These are phyloP conservation scores for Cerastis rubricosa DNA, from an alignment of 2,888 invertebrate genomes.

Conservation along the genomic window DNA sequence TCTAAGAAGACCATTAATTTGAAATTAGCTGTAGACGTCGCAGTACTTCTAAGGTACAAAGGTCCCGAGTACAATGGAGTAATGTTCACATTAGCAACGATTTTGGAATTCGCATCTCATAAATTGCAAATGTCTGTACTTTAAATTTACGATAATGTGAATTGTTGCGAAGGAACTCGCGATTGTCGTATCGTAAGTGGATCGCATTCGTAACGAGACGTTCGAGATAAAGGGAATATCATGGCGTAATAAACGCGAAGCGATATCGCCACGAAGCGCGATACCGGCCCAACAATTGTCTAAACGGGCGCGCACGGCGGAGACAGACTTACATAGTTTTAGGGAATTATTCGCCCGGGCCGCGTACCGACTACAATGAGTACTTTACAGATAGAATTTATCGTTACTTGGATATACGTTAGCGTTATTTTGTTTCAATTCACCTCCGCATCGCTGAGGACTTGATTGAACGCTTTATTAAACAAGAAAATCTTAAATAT, in stretches of 20 bases:
- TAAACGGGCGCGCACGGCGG: conserved; percentile 32
- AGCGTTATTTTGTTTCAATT: conserved; percentile 25
- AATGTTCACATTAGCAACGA: conserved; percentile 59
- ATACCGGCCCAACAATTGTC: conserved; percentile 32
- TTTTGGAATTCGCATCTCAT: conserved; percentile 60
- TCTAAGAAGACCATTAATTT: conserved; percentile 32
- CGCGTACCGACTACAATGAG: conserved; percentile 12
- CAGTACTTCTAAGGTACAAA: conserved; percentile 36
- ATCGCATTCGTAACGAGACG: conserved; percentile 64
- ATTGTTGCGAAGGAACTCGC: conserved; percentile 63
- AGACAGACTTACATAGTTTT: conserved; percentile 49
- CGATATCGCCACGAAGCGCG: conserved; percentile 53
- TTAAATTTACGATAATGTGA: conserved; percentile 68
- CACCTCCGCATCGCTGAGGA: conserved; percentile 8
- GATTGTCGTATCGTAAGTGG: conserved; percentile 64
- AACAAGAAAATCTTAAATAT: conserved; percentile 37
- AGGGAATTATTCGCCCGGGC: conserved; percentile 34
- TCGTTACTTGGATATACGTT: conserved; percentile 17
- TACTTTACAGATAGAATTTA: conserved; percentile 24
- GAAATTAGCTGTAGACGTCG: conserved; percentile 34
- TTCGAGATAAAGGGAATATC: conserved; percentile 64
- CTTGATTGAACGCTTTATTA: conserved; percentile 44
- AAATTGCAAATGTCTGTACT: conserved; percentile 66
- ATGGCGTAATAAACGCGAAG: conserved; percentile 63
- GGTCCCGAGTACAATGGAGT: conserved; percentile 43